phyloP scores from a whole-genome alignment of 2,113 vertebrate species.

The Aepyceros melampus region DNA sequence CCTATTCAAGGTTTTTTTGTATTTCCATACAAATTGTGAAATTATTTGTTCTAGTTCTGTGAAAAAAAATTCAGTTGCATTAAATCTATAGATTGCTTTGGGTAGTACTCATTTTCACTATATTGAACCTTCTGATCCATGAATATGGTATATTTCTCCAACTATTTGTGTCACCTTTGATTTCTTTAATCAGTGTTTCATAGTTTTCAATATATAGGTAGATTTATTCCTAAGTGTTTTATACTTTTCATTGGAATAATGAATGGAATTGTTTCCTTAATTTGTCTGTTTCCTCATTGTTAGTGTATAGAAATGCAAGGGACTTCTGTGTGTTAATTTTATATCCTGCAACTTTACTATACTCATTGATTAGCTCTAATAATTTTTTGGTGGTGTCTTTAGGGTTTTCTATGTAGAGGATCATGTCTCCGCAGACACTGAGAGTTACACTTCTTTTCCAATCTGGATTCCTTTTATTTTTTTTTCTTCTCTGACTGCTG shows the following conservation, averaged over 20 bases:
- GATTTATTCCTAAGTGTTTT: not conserved
- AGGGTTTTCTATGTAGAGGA: not conserved
- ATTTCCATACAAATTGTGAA: not conserved
- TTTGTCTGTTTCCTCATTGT: not conserved
- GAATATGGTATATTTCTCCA: not conserved
- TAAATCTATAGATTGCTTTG: not conserved
- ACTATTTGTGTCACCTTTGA: not conserved
- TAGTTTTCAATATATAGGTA: not conserved
- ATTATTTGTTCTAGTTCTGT: not conserved
- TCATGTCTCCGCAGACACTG: not conserved
- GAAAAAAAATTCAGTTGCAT: fast-evolving
- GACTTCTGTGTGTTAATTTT: not conserved
- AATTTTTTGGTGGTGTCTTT: not conserved
- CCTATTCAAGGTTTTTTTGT: not conserved
- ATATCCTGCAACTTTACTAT: not conserved
- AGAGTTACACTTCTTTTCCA: not conserved
- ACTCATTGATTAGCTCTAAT: not conserved
- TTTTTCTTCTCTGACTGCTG: not conserved
- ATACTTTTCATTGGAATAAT: not conserved
- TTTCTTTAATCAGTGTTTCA: not conserved
- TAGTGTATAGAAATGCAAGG: not conserved
- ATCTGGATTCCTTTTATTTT: not conserved
- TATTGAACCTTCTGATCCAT: not conserved
- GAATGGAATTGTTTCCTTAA: not conserved
- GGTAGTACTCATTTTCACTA: not conserved